Evolutionary conservation across 2,113 vertebrate genomes (phyloP), one percentile per base, ranked within the genome.

Genomic region (Pelusios castaneus): DNA sequence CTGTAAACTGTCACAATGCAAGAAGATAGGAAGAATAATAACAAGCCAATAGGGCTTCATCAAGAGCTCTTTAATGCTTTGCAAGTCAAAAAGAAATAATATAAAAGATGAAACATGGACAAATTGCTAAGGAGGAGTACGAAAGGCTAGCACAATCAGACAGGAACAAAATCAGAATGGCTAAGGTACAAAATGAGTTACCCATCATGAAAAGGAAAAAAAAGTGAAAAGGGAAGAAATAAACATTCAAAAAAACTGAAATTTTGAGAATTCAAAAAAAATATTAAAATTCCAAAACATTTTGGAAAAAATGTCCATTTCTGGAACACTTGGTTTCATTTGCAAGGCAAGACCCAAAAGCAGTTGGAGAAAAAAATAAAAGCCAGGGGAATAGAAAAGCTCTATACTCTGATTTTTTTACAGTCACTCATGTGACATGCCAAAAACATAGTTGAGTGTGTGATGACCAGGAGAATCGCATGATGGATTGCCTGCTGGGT

Each of bases 381-480:
- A 79, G 52, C 14, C 80, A 87, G 85, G 31, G 38, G 4, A 5
- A 8, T 9, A 24, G 8, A 70, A 88, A 84, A 45, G 67, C 86
- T 55, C 77, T 58, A 45, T 41, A 4, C 41, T 86, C 76, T 38
- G 70, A 52, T 34, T 34, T 51, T 13, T 5, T 70, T 5, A 41
- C 24, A 1, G 0, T 56, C 0, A 0, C 25, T 47, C 1, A 0
- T 38, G 25, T 77, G 84, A 34, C 21, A 79, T 73, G 13, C 54
- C 60, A 56, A 56, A 27, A 51, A 54, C 70, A 31, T 73, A 38
- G 1, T 5, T 55, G 22, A 9, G 54, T 55, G 9, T 55, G 54
- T 55, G 55, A 56, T 56, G 55, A 56, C 25, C 25, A 10, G 55
- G 55, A 31, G 56, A 60, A 60, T 2, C 27, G 56, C 56, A 60